These are phyloP conservation scores for Dromiciops gliroides DNA, from an alignment of 2,113 vertebrate genomes.

Conservation along the genomic window DNA sequence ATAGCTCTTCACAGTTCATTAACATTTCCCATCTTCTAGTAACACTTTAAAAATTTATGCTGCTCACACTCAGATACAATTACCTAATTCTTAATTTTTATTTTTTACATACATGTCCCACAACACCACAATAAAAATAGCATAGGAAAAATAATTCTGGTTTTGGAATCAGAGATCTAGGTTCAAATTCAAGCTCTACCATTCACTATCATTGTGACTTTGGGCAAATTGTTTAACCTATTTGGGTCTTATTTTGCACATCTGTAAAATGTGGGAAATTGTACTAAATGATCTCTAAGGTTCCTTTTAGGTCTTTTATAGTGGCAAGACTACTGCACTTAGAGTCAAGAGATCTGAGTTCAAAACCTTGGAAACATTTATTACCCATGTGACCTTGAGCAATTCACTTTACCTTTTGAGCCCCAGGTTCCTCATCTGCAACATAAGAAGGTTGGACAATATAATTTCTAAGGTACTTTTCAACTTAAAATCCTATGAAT, in stretches of 20 bases:
- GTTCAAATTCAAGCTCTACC: neutral
- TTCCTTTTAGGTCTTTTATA: neutral
- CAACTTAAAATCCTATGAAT: neutral
- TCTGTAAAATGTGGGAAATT: neutral
- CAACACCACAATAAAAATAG: neutral
- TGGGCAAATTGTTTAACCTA: neutral
- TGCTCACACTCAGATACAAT: neutral
- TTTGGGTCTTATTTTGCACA: neutral
- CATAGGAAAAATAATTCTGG: neutral
- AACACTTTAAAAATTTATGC: neutral
- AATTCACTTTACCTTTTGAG: neutral
- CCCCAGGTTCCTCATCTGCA: neutral
- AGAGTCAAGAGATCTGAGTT: neutral
- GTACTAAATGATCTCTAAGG: neutral
- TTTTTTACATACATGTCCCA: neutral
- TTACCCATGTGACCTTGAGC: neutral
- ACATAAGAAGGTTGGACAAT: neutral
- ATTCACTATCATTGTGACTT: neutral
- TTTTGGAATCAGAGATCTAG: neutral
- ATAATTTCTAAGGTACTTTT: neutral
- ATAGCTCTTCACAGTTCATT: neutral
- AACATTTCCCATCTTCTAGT: neutral
- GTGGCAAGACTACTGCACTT: neutral
- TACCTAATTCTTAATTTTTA: neutral
- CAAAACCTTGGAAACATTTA: neutral